Percentiles rank a stretch among this genome's conserved stretches.
These are phyloP conservation scores for Triops cancriformis DNA, from an alignment of 1,140 invertebrate species.

Conservation along the genomic window DNA sequence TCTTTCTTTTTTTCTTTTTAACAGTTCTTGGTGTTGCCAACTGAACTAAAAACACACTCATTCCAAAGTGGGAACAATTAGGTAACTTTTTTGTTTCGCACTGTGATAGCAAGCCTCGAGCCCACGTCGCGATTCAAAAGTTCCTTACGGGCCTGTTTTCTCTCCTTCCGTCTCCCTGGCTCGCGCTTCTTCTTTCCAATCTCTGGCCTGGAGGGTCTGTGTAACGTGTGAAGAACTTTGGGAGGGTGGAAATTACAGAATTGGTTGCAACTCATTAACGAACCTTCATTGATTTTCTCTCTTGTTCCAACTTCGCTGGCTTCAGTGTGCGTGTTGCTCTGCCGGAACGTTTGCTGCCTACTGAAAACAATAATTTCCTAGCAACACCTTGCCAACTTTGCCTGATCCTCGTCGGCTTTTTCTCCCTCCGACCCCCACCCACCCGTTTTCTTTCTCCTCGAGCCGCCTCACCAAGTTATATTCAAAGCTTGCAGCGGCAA, in stretches of 20 bases:
- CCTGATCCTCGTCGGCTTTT: neutral
- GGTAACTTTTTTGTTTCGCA: no score
- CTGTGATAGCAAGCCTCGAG: no score
- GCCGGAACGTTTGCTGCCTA: neutral
- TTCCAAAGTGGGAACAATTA: no score
- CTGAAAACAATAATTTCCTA: neutral
- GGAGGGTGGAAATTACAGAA: neutral
- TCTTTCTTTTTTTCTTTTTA: no score
- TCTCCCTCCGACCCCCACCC: neutral
- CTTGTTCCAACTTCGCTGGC: neutral
- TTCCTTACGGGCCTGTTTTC: no score
- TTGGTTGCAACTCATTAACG: constrained; percentile 5
- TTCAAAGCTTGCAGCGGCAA: neutral
- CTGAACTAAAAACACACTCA: no score
- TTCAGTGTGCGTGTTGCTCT: neutral
- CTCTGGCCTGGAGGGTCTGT: neutral
- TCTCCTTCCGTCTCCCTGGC: no score
- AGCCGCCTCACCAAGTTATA: neutral
- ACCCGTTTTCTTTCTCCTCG: no score
- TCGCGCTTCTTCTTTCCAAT: no score
- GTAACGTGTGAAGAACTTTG: neutral
- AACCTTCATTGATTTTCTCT: neutral
- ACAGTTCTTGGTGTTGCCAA: no score
- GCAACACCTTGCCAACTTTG: constrained; percentile 12
- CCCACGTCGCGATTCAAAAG: no score